These are phyloP conservation scores for Platysternon megacephalum DNA, from an alignment of 2,113 vertebrate species.

Conservation along the genomic window DNA sequence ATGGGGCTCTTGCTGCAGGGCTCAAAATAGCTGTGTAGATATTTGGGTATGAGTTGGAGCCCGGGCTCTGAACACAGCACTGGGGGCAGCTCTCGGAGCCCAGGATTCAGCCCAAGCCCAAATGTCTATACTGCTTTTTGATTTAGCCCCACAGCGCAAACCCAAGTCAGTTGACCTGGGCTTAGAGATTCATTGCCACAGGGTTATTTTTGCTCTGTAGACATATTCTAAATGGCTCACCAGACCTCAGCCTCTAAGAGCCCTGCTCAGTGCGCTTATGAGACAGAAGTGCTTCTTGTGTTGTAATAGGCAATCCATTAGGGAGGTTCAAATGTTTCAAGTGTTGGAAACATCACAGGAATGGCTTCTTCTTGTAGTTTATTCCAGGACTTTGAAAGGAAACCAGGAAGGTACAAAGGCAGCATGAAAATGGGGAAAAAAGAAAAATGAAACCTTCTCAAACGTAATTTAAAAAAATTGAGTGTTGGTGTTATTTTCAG, in stretches of 20 bases:
- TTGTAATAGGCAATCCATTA: not conserved
- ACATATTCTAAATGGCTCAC: not conserved
- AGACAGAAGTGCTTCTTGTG: not conserved
- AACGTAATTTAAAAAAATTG: not conserved
- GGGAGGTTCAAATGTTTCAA: not conserved
- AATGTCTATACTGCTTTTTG: not conserved
- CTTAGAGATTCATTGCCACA: not conserved
- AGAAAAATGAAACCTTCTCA: not conserved
- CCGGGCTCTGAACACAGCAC: not conserved
- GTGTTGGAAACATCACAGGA: not conserved
- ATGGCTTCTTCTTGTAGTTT: not conserved
- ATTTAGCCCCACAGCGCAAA: not conserved
- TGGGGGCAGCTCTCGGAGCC: not conserved
- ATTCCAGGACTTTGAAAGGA: not conserved
- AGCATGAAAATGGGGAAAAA: fast-evolving
- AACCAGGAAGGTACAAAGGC: not conserved
- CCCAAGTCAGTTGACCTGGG: not conserved
- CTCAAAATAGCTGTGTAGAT: not conserved
- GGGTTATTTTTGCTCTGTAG: not conserved
- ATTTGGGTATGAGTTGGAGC: not conserved
- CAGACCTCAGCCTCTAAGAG: not conserved
- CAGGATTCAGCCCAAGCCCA: not conserved
- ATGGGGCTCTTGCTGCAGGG: not conserved
- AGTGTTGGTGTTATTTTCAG: not conserved
- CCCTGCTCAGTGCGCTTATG: not conserved